phyloP scores from a whole-genome alignment of 2,888 invertebrate species.

The Melieria crassipennis region DNA sequence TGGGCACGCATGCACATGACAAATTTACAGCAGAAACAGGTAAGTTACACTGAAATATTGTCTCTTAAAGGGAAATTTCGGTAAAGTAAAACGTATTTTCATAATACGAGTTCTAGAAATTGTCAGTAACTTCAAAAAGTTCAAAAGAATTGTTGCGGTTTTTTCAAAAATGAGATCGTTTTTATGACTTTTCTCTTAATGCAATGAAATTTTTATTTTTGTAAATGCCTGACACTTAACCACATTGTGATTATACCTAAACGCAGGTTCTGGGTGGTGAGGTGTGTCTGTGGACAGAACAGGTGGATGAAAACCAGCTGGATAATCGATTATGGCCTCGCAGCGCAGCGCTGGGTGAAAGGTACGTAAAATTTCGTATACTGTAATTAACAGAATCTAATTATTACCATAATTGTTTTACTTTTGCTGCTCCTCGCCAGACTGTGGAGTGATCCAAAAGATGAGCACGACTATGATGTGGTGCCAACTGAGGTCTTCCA shows the following conservation, averaged over 20 bases:
- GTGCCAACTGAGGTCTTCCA: conserved; percentile 64
- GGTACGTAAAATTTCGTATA: conserved; percentile 56
- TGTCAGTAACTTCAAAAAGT: neutral
- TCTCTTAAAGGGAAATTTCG: no score
- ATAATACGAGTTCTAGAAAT: no score
- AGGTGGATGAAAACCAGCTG: conserved; percentile 77
- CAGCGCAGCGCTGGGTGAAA: conserved; percentile 82
- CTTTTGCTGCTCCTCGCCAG: conserved; percentile 40
- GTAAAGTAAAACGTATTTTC: no score
- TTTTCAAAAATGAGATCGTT: neutral
- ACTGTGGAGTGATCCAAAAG: conserved; percentile 65
- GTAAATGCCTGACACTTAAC: neutral
- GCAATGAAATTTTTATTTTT: no score
- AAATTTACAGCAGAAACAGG: conserved; percentile 60
- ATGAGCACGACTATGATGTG: conserved; percentile 63
- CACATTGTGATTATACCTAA: no score
- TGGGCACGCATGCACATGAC: conserved; percentile 70
- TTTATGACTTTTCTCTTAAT: neutral
- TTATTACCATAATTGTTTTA: neutral
- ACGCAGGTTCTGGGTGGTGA: conserved; percentile 74
- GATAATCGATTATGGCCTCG: conserved; percentile 87
- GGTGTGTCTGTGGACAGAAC: conserved; percentile 87
- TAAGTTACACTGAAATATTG: conserved; percentile 32
- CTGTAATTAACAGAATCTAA: neutral
- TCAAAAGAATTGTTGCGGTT: neutral